These are phyloP conservation scores for Antechinus flavipes DNA, from an alignment of 2,113 vertebrate species.

Conservation along the genomic window DNA sequence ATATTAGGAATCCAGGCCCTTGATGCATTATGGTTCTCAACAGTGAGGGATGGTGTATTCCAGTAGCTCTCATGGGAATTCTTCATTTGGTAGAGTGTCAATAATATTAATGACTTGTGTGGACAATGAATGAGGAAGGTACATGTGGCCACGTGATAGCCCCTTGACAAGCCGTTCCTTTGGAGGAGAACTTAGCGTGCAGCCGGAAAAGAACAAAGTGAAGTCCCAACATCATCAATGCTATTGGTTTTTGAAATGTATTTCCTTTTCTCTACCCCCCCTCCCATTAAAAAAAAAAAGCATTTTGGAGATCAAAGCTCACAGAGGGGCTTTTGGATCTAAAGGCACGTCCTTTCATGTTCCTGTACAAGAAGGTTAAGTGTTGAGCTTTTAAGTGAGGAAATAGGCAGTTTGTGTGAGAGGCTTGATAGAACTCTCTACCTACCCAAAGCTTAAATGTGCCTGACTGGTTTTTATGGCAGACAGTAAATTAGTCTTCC, in stretches of 20 bases:
- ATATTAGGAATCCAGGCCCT: constrained; percentile 83
- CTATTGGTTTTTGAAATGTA: constrained; percentile 46
- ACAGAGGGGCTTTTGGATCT: constrained; percentile 46
- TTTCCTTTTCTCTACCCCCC: constrained; percentile 31
- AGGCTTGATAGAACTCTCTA: constrained; percentile 73
- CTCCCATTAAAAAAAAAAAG: constrained; percentile 38
- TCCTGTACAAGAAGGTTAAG: constrained; percentile 66
- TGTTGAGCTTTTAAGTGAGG: constrained; percentile 68
- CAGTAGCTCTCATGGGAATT: constrained; percentile 66
- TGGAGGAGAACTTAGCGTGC: constrained; percentile 42
- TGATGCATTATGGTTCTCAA: constrained; percentile 78
- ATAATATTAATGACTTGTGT: not conserved
- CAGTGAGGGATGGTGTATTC: constrained; percentile 55
- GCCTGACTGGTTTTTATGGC: constrained; percentile 81
- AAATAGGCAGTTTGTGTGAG: constrained; percentile 68
- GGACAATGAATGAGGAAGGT: constrained; percentile 29
- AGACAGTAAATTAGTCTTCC: constrained; percentile 81
- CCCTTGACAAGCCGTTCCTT: not conserved
- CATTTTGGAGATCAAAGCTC: constrained; percentile 30
- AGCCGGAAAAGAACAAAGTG: constrained; percentile 24
- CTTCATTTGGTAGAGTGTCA: constrained; percentile 63
- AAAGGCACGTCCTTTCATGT: constrained; percentile 50
- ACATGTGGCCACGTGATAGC: not conserved
- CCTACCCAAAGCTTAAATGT: constrained; percentile 76
- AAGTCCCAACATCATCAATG: not conserved